These are phyloP conservation scores for Ladona fulva DNA, from an alignment of 1,140 invertebrate species.

Conservation along the genomic window DNA sequence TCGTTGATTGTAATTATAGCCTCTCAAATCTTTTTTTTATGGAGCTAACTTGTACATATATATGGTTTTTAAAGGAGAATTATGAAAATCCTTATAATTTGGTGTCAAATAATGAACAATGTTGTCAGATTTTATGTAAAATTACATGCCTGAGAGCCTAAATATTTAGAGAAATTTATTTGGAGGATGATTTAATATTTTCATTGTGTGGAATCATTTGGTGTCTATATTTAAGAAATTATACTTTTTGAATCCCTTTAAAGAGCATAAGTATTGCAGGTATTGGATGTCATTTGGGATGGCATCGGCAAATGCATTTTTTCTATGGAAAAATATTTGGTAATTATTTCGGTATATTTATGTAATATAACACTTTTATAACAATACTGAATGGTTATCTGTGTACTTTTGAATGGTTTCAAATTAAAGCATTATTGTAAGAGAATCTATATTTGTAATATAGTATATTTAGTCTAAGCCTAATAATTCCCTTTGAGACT, in stretches of 20 bases:
- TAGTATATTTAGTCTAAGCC: too few relatives aligned
- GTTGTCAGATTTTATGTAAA: not conserved
- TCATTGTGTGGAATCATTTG: too few relatives aligned
- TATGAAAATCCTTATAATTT: not conserved
- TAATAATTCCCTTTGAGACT: too few relatives aligned
- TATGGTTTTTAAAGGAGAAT: not conserved
- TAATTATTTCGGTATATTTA: slow-evolving; percentile 11
- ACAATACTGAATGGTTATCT: not conserved
- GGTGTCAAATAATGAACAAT: not conserved
- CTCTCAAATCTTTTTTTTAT: too few relatives aligned
- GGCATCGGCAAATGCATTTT: not conserved
- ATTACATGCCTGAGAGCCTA: too few relatives aligned
- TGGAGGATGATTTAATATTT: too few relatives aligned
- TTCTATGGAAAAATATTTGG: not conserved
- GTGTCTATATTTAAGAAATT: not conserved
- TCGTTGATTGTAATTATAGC: not conserved
- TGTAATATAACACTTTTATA: slow-evolving; percentile 9
- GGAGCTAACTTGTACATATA: not conserved
- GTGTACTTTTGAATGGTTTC: slow-evolving; percentile 3
- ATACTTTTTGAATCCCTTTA: slow-evolving; percentile 1
- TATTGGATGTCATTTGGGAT: not conserved
- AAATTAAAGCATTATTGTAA: not conserved
- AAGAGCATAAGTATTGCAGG: not conserved
- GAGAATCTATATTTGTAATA: too few relatives aligned
- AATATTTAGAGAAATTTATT: too few relatives aligned